A percentile compares a stretch with the other conserved stretches of the same genome.
Evolutionary conservation across 2,797 vertebrate genomes (phyloP).

Genomic region (Champsocephalus esox): DNA sequence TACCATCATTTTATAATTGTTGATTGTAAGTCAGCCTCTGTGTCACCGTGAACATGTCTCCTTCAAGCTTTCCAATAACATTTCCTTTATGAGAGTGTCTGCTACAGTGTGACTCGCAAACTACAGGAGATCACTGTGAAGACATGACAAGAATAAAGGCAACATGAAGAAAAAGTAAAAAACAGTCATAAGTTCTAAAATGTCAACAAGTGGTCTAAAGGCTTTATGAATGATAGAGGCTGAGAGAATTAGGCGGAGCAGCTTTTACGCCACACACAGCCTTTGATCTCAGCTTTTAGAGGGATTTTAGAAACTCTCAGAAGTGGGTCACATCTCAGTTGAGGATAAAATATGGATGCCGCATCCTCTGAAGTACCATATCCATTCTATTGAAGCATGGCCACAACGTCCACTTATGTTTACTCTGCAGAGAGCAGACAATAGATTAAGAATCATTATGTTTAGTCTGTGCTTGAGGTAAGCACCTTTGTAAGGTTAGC

Average conservation of each 20-base stretch:
- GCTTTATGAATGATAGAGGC: conserved; percentile 9
- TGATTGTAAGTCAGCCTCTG: conserved; percentile 50
- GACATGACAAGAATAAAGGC: conserved; percentile 13
- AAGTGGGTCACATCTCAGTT: conserved; percentile 12
- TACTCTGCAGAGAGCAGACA: background rate
- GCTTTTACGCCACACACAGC: conserved; percentile 32
- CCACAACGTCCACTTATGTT: background rate
- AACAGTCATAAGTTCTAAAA: no score
- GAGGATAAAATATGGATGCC: conserved; percentile 14
- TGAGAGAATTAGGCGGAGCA: conserved; percentile 41
- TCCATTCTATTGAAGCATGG: background rate
- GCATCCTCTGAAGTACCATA: conserved; percentile 8
- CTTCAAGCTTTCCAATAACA: conserved; percentile 17
- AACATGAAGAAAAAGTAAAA: background rate
- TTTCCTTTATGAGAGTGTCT: conserved; percentile 20
- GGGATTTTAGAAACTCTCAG: conserved; percentile 32
- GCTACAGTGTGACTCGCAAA: conserved; percentile 54
- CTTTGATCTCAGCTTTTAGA: conserved; percentile 53
- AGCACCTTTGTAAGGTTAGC: background rate
- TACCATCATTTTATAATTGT: conserved; percentile 7
- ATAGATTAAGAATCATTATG: background rate
- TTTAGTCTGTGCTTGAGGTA: background rate
- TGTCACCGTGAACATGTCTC: conserved; percentile 36
- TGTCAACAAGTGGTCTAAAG: no score
- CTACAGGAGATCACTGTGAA: conserved; percentile 52